phyloP scores from a whole-genome alignment of 2,888 invertebrate species.

The Nemotelus nigrinus region DNA sequence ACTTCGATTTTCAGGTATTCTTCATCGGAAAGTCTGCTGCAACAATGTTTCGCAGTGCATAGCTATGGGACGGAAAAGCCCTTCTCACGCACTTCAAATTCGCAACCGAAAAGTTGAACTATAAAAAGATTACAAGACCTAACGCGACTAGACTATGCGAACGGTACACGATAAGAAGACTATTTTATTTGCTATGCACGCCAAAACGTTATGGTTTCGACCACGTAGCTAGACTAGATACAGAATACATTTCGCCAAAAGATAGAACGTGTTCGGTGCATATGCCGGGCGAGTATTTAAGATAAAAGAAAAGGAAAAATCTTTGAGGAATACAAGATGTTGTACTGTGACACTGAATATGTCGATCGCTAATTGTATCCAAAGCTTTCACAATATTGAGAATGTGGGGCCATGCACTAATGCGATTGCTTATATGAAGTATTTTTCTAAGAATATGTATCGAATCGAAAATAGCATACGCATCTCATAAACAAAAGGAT shows the following conservation, averaged over 20 bases:
- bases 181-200: conserved; percentile 22
- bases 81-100: conserved; percentile 19
- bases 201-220: neutral
- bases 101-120: conserved; percentile 46
- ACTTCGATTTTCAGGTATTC: no score
- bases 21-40: no score
- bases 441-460: no score
- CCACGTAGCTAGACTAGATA: neutral
- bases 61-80: conserved; percentile 3
- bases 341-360: conserved; percentile 31
- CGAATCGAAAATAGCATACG: no score
- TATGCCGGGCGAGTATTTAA: conserved; percentile 4
- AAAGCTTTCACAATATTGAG: conserved; percentile 1
- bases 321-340: conserved; percentile 4
- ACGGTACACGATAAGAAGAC: conserved; percentile 37
- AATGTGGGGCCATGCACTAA: conserved; percentile 7
- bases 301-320: neutral
- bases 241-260: conserved; percentile 15
- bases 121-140: conserved; percentile 50
- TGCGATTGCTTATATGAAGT: neutral
- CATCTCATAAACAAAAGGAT: no score
- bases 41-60: neutral
- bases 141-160: conserved; percentile 4
- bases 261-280: conserved; percentile 6
- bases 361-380: conserved; percentile 38